These are phyloP conservation scores for Leistus spinibarbis DNA, from an alignment of 2,888 invertebrate species.

Conservation along the genomic window DNA sequence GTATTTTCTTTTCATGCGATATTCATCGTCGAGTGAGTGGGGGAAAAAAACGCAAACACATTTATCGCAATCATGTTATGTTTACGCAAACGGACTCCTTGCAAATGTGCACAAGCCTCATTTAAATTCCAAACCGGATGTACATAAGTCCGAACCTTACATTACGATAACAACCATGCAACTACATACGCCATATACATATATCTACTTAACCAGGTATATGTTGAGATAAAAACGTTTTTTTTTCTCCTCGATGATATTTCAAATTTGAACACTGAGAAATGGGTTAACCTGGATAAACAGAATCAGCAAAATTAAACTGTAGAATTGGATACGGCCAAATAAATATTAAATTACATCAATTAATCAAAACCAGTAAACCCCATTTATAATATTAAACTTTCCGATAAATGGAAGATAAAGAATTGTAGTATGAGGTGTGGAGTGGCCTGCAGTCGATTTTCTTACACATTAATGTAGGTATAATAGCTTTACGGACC, in stretches of 20 bases:
- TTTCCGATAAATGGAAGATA: too few relatives aligned
- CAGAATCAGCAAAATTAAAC: too few relatives aligned
- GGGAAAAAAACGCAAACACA: constrained; percentile 34
- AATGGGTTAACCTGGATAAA: too few relatives aligned
- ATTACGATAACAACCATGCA: constrained; percentile 12
- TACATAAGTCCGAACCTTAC: constrained; percentile 12
- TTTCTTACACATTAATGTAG: too few relatives aligned
- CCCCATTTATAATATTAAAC: too few relatives aligned
- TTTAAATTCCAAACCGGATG: constrained; percentile 28
- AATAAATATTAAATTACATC: too few relatives aligned
- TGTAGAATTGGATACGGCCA: too few relatives aligned
- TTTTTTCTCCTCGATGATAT: background rate
- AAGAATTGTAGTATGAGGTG: too few relatives aligned
- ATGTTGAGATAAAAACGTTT: background rate
- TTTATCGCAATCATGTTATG: constrained; percentile 38
- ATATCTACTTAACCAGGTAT: background rate
- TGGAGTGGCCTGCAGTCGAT: too few relatives aligned
- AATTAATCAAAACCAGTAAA: too few relatives aligned
- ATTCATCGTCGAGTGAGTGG: constrained; percentile 18
- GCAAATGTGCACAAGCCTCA: constrained; percentile 1
- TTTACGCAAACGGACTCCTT: constrained; percentile 29
- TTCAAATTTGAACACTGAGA: background rate
- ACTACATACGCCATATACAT: background rate
- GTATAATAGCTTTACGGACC: too few relatives aligned
- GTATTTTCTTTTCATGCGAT: constrained; percentile 29